These are phyloP conservation scores for Cheilosia scutellata DNA, from an alignment of 2,888 invertebrate genomes.

Conservation along the genomic window DNA sequence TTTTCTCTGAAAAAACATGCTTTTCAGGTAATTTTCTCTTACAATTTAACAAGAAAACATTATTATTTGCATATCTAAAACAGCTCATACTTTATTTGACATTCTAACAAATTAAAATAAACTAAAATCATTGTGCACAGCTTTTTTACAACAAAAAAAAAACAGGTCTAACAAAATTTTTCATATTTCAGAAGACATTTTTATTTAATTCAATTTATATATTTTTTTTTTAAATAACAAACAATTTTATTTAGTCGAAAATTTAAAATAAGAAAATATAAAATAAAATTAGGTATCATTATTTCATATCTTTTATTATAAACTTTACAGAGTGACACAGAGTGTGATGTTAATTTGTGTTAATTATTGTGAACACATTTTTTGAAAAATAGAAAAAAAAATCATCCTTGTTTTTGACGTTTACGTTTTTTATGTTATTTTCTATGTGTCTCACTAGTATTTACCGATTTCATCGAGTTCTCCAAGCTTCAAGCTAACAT, in stretches of 20 bases:
- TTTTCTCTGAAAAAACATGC: slow-evolving; percentile 2
- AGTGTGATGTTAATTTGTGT: not conserved
- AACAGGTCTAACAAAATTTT: slow-evolving; percentile 7
- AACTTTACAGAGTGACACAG: slow-evolving; percentile 31
- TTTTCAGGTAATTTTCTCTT: slow-evolving; percentile 8
- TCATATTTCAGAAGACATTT: slow-evolving; percentile 34
- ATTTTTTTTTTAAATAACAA: slow-evolving; percentile 14
- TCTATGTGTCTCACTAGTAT: too few species aligned
- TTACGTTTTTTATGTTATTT: too few species aligned
- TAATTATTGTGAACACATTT: not conserved
- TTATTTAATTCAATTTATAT: not conserved
- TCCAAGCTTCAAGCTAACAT: too few species aligned
- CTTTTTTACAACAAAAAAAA: slow-evolving; percentile 28
- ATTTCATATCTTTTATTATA: slow-evolving; percentile 57
- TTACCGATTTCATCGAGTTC: too few species aligned
- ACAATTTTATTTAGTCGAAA: not conserved
- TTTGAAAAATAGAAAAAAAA: too few species aligned
- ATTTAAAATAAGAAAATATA: slow-evolving; percentile 21
- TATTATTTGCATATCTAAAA: not conserved
- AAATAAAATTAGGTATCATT: slow-evolving; percentile 58
- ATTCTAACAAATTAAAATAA: slow-evolving; percentile 28
- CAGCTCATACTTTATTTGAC: slow-evolving; percentile 9
- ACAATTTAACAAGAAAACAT: not conserved
- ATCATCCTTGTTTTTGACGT: too few species aligned
- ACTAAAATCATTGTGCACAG: slow-evolving; percentile 77